Evolutionary conservation across 2,113 vertebrate species (phyloP), one percentile per base, ranked within the genome.

Genomic region (Atrichornis clamosus): DNA sequence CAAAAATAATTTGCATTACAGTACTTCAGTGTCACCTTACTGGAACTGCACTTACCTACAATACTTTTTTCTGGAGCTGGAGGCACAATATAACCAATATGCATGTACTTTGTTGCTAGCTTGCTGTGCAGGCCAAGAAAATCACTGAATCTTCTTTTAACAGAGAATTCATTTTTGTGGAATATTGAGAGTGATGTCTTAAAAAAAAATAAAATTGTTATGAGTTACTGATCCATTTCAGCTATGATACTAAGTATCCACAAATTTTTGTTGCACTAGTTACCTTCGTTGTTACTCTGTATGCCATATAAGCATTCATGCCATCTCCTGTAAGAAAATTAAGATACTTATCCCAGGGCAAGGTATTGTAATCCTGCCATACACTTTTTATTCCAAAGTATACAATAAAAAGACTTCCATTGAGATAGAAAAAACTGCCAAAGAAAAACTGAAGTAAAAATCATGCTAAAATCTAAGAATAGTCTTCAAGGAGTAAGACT

Each of bases 31-130:
- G 1, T 46, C 14, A 77, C 5, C 20, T 59, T n/a, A 62, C 3
- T 44, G 7, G 19, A 80, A 33, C 1, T 53, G 68, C 39, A 97
- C 99, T 98, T 98, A 99, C 99, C 99, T 97, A 99, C 99, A 93
- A 99, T 99, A 98, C 99, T 99, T 93, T 99, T 99, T 98, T 99
- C 99, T 62, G 99, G 99, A n/a, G 99, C 99, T 2, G 99, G 99
- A 63, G 99, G 99, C 65, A 99, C 99, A 92, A 99, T 99, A 94
- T 99, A 99, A 60, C 99, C 99, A 37, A 99, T 94, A 84, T 99
- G 99, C 93, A 99, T 98, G 95, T 99, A 99, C 76, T 99, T 99
- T 41, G 98, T 98, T 95, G 99, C 98, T 96, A 99, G 98, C 97
- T 99, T 99, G 97, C 99, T 98, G 97, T 99, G 99, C 86, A 99